Base-by-base conservation (phyloP, 2,888 invertebrate species). In the Epirrhoe alternata region DNA sequence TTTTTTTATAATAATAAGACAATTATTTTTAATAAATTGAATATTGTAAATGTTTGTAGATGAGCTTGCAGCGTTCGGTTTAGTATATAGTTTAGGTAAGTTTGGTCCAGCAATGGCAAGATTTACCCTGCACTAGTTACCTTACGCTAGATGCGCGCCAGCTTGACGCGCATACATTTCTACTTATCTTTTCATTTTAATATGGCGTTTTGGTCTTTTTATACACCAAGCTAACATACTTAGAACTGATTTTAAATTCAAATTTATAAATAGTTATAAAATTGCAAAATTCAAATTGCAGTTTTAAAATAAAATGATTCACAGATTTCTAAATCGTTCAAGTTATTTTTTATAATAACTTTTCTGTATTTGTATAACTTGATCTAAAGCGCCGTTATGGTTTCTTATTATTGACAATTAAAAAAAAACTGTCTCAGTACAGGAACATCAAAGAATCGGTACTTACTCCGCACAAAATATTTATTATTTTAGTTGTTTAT, bases 41-140 rank as follows among this genome's bases (percentile, higher is more conserved):
- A 78, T 84, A 82, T 82, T 86, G 85, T 86, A 83, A 81, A 85
- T 82, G 80, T 86, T 83, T 78, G 78, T 84, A 85, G 82, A 76
- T 77, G 88, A 89, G 92, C 92, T 92, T 91, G 92, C 92, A 92
- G 92, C 91, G 91, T 88, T 87, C 87, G 76, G 75, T 74, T 81
- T 78, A 68, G 68, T 61, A 69, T 79, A 69, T 74, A 71, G 67
- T 49, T 72, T 71, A 82, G 77, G 74, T 76, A 78, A 74, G 75
- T 75, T 75, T 52, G 70, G 71, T 72, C 53, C 68, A 72, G 74
- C 71, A 66, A 70, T 73, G 73, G 72, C 70, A 72, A 62, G 56
- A 60, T 65, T 79, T 78, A 80, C 80, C 85, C 79, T 70, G 73
- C 80, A 85, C 83, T 84, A 87, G 89, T 88, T 89, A 90, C 89